Evolutionary conservation across 1,140 invertebrate genomes (phyloP).

Genomic region (Drosophila sulfurigaster): DNA sequence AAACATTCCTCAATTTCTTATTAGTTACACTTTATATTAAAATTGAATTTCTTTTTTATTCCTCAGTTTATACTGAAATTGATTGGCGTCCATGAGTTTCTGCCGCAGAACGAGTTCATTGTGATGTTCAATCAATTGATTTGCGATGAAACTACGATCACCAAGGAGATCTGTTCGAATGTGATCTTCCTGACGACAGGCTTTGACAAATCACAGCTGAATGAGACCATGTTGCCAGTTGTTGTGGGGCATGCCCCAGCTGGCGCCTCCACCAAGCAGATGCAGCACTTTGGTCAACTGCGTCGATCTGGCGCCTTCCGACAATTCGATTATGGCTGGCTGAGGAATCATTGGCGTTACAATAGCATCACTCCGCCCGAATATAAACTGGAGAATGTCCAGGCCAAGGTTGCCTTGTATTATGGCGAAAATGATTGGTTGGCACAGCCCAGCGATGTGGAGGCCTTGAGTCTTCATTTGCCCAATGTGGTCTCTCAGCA

Average conservation of each 20-base stretch:
- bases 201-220: constrained; percentile 86
- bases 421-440: constrained; percentile 89
- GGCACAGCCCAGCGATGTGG: constrained; percentile 86
- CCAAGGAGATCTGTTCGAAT: constrained; percentile 86
- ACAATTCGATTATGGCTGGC: constrained; percentile 85
- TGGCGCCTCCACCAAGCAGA: constrained; percentile 91
- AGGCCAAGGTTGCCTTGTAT: constrained; percentile 88
- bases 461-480: constrained; percentile 81
- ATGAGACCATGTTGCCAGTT: constrained; percentile 89
- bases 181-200: constrained; percentile 87
- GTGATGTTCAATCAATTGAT: constrained; percentile 79
- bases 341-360: constrained; percentile 85
- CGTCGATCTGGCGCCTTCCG: constrained; percentile 85
- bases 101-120: constrained; percentile 86
- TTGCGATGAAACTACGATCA: constrained; percentile 85
- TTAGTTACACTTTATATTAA: background rate
- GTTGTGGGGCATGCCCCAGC: constrained; percentile 91
- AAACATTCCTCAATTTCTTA: background rate
- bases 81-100: constrained; percentile 87
- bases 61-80: constrained; percentile 70
- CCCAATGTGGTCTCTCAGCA: constrained; percentile 85
- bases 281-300: constrained; percentile 90
- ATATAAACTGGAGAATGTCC: constrained; percentile 87
- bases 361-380: constrained; percentile 86
- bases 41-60: background rate